Base-by-base conservation (phyloP, 2,797 vertebrate species). In the Melanotaenia trifasciata region DNA sequence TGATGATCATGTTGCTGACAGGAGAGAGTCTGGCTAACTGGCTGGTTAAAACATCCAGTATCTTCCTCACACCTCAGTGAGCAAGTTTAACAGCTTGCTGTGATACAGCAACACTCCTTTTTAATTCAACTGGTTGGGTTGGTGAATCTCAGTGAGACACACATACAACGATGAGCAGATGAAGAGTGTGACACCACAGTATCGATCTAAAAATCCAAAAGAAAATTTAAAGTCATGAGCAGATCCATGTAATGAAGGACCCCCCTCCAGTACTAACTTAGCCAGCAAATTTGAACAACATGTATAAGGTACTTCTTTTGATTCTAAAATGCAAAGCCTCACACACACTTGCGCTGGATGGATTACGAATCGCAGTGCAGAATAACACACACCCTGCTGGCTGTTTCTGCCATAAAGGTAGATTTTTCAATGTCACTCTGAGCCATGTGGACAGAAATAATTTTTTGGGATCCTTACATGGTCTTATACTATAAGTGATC, bases 31-130 rank as follows among this genome's bases (percentile, higher is more conserved):
- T 84, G 67, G 58, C 24, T 47, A 28, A 28, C 26, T 7, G 22
- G 4, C 58, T 3, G 2, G 65, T 67, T 75, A 26, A 78, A 72
- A 56, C 47, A 64, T 63, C 18, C 47, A 66, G 24, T 60, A 40
- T 77, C 53, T 74, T 62, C 45, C 70, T 70, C 14, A 62, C 71
- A 75, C 53, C 67, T 84, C 82, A 60, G 51, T 72, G 50, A 38
- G 63, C 2, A 5, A 45, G 43, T 43, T 45, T 20, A 70, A 18
- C 57, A 67, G 20, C 66, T 67, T 59, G 74, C 81, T 80, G 73
- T 3, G 69, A 57, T 43, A 71, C 60, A 72, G 38, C 61, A 68
- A 47, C 59, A 9, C 24, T 22, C 43, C 67, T 72, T 58, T 51
- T 24, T 24, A 64, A 58, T 61, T 35, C 24, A 13, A 1, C n/a